Evolutionary conservation across 2,113 vertebrate genomes (phyloP).

Genomic region (Dicrurus megarhynchus): DNA sequence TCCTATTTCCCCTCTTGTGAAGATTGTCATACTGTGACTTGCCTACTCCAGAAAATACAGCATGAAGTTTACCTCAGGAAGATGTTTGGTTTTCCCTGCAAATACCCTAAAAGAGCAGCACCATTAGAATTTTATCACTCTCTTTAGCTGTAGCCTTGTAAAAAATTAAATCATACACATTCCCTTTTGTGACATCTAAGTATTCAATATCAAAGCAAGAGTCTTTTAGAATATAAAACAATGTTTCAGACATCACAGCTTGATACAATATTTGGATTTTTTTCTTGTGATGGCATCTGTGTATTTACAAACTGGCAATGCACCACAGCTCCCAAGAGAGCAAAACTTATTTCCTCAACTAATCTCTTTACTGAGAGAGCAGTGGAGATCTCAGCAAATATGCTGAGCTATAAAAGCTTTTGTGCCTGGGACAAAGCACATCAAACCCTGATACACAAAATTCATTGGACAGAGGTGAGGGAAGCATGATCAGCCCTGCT

Average conservation of each 20-base stretch:
- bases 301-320: not conserved
- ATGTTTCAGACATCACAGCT: not conserved
- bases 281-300: not conserved
- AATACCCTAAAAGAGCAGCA: not conserved
- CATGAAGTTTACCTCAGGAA: not conserved
- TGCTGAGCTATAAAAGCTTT: not conserved
- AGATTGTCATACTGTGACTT: not conserved
- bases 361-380: not conserved
- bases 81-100: not conserved
- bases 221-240: not conserved
- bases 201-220: not conserved
- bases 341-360: constrained; percentile 18
- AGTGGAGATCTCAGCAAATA: not conserved
- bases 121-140: not conserved
- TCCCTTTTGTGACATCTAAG: not conserved
- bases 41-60: not conserved
- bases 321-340: not conserved
- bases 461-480: not conserved
- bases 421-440: not conserved
- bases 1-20: not conserved
- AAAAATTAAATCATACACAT: not conserved
- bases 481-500: not conserved
- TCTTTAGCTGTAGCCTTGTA: not conserved
- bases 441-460: not conserved
- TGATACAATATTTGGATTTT: not conserved